phyloP scores from a whole-genome alignment of 2,797 vertebrate species.

The Phalloptychus januarius region DNA sequence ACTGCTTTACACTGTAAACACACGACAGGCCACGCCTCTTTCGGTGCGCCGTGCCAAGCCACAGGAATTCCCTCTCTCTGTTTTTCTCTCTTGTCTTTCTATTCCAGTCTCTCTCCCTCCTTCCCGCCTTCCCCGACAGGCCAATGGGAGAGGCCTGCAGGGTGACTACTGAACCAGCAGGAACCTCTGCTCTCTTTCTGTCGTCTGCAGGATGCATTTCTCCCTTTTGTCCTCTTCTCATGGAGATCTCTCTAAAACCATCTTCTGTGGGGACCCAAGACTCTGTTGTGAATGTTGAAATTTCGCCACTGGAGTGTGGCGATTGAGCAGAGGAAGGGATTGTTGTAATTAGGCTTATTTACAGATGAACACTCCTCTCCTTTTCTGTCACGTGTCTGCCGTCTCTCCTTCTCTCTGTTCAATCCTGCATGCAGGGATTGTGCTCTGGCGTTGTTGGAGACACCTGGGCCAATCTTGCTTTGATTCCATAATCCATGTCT shows the following conservation, averaged over 20 bases:
- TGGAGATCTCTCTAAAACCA: conserved; percentile 8
- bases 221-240: conserved; percentile 34
- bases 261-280: conserved; percentile 44
- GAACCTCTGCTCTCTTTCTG: conserved; percentile 45
- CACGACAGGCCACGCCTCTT: conserved; percentile 76
- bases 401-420: conserved; percentile 26
- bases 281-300: conserved; percentile 45
- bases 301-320: conserved; percentile 57
- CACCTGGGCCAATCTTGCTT: conserved; percentile 79
- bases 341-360: conserved; percentile 59
- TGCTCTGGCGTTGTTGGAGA: conserved; percentile 69
- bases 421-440: conserved; percentile 57
- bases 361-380: conserved; percentile 39
- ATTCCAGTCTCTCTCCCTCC: conserved; percentile 71
- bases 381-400: conserved; percentile 3
- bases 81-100: conserved; percentile 69
- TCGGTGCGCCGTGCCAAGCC: conserved; percentile 75
- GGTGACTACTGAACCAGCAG: conserved; percentile 61
- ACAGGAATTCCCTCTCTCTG: conserved; percentile 82
- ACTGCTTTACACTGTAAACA: conserved; percentile 78
- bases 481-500: conserved; percentile 83
- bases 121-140: conserved; percentile 76
- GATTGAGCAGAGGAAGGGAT: conserved; percentile 46
- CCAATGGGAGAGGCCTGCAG: conserved; percentile 68
- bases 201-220: conserved; percentile 59